phyloP scores from a whole-genome alignment of 1,140 invertebrate genomes.

The Drosophila rhopaloa region DNA sequence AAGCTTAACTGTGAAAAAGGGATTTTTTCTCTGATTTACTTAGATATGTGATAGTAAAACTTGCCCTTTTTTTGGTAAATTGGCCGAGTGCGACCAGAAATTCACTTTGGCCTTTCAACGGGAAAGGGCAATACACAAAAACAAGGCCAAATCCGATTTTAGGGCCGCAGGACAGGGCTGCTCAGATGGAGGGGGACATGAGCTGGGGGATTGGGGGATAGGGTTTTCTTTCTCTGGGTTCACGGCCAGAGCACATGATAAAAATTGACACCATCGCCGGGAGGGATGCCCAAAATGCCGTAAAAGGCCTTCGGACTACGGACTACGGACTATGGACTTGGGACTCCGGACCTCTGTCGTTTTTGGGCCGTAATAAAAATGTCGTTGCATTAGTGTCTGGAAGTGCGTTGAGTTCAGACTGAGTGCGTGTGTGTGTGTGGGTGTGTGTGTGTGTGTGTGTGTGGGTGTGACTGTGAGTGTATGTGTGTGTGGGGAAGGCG shows the following conservation, averaged over 20 bases:
- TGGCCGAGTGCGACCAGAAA: neutral
- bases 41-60: too few species aligned
- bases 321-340: neutral
- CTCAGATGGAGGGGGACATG: neutral
- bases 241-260: slow-evolving; percentile 72
- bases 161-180: slow-evolving; percentile 16
- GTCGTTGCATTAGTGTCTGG: slow-evolving; percentile 74
- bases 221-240: slow-evolving; percentile 45
- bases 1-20: too few species aligned
- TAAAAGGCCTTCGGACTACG: slow-evolving; percentile 53
- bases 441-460: neutral
- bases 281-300: slow-evolving; percentile 11
- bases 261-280: slow-evolving; percentile 72
- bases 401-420: slow-evolving; percentile 31
- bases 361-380: slow-evolving; percentile 77
- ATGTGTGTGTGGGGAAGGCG: slow-evolving; percentile 1
- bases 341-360: slow-evolving; percentile 31
- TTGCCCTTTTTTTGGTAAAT: too few species aligned
- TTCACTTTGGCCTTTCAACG: neutral
- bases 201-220: neutral
- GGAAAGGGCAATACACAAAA: slow-evolving; percentile 19
- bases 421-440: neutral
- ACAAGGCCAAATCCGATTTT: slow-evolving; percentile 36
- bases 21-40: too few species aligned
- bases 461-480: too few species aligned